phyloP scores from a whole-genome alignment of 2,113 vertebrate species.

The Coregonus clupeaformis region DNA sequence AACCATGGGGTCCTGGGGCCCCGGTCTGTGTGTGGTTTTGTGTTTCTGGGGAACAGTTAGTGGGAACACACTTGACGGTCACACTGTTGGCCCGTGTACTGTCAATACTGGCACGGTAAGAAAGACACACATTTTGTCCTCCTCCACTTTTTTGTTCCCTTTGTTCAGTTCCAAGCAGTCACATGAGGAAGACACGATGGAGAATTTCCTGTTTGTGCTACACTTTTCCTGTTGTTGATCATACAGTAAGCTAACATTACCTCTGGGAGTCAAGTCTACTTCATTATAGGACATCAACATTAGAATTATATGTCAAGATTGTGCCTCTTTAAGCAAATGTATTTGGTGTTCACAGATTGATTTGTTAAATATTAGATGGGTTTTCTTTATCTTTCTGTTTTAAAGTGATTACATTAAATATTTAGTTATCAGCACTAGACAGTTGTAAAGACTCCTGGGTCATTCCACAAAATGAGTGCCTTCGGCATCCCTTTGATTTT shows the following conservation, averaged over 20 bases:
- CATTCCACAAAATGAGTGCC: too few relatives aligned
- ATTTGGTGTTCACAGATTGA: slow-evolving; percentile 28
- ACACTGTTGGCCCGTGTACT: slow-evolving; percentile 31
- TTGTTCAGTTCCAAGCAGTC: slow-evolving; percentile 34
- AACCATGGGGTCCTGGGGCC: slow-evolving; percentile 38
- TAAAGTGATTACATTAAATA: slow-evolving; percentile 48
- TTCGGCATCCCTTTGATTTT: too few relatives aligned
- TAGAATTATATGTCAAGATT: slow-evolving; percentile 20
- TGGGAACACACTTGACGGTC: slow-evolving; percentile 12
- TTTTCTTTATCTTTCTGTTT: slow-evolving; percentile 29
- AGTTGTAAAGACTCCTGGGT: background rate
- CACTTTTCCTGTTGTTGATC: slow-evolving; percentile 63
- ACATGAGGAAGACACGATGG: slow-evolving; percentile 41
- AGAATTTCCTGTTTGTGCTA: slow-evolving; percentile 69
- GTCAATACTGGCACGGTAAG: slow-evolving; percentile 36
- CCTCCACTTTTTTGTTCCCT: slow-evolving; percentile 6
- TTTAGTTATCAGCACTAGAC: slow-evolving; percentile 20
- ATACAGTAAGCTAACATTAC: slow-evolving; percentile 33
- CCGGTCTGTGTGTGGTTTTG: slow-evolving; percentile 27
- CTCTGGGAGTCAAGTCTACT: slow-evolving; percentile 27
- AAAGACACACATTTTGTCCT: background rate
- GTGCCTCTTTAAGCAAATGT: slow-evolving; percentile 20
- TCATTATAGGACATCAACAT: slow-evolving; percentile 28
- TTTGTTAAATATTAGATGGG: slow-evolving; percentile 49
- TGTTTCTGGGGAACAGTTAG: slow-evolving; percentile 34